Evolutionary conservation across 2,113 vertebrate species (phyloP), one percentile per base, ranked within the genome.

Genomic region (Ranitomeya imitator): DNA sequence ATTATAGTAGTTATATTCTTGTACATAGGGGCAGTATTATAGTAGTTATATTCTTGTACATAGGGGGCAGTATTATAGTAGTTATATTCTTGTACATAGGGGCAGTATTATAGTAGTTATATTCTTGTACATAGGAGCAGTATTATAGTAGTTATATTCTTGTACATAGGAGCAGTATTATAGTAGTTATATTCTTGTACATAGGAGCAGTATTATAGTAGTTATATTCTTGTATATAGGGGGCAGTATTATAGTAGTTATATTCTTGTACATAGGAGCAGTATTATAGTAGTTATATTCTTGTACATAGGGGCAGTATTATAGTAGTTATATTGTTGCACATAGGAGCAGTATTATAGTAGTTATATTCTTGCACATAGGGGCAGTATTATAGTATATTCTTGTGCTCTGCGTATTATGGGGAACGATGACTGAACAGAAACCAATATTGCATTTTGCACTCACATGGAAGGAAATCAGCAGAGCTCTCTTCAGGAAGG

Each of bases 391-490:
- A 4, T 67, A 4, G n/a, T n/a, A 16, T 26, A 3, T 13, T 7
- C 4, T 14, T 11, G 9, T 23, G 67, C 21, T 55, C 7, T n/a
- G 19, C 23, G 52, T 23, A 57, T 5, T 59, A 23, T 31, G 6
- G 18, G 57, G 57, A 19, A 2, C 6, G 13, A 15, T 57, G 26
- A 21, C 85, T 65, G 57, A 78, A 78, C 54, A 16, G 26, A 79
- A 80, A 59, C 51, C 23, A 69, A 57, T 67, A 55, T 86, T 69
- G n/a, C 76, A 83, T 21, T 26, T 83, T 84, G 37, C 92, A 97
- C 97, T 97, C 92, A 99, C 98, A 0, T 98, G 96, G 89, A 93
- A 92, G 63, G 95, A 94, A 88, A 99, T 94, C 86, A 98, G 91
- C 89, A 93, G 90, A 74, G 96, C 95, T 90, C 98, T 95, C 92